Conservation (phyloP, 2,888 invertebrate species). For the Cephus runcator region DNA sequence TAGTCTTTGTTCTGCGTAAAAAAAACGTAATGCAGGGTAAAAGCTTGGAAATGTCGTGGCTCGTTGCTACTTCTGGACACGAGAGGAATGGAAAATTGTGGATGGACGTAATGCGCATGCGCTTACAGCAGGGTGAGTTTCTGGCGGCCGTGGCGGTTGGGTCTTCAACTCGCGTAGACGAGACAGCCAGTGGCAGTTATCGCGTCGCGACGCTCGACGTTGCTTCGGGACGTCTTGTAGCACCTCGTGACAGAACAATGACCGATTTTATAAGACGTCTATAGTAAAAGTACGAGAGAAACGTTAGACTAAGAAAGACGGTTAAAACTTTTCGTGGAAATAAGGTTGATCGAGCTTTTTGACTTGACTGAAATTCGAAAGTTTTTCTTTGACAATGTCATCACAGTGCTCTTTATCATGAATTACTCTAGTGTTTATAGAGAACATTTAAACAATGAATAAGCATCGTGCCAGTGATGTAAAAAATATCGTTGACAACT, state of each 20-base stretch:
- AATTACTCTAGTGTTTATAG: not conserved
- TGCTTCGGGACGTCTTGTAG: not conserved
- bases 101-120: conserved; percentile 39
- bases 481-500: not conserved
- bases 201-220: not conserved
- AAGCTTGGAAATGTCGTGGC: conserved; percentile 4
- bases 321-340: not conserved
- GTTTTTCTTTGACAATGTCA: not conserved
- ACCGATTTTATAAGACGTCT: not conserved
- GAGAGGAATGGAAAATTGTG: conserved; percentile 5
- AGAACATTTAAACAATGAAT: not conserved
- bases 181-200: conserved; percentile 22
- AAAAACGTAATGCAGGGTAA: not conserved
- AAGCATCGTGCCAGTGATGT: not conserved
- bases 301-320: not conserved
- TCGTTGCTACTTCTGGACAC: conserved; percentile 3
- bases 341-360: not conserved
- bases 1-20: not conserved
- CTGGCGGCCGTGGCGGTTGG: conserved; percentile 55
- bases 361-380: not conserved
- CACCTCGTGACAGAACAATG: not conserved
- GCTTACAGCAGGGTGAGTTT: conserved; percentile 17
- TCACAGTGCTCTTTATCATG: not conserved
- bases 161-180: conserved; percentile 60
- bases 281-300: not conserved